Evolutionary conservation across 2,888 invertebrate species (phyloP), one percentile per base, ranked within the genome.

Genomic region (Archaeoteleia sp.): DNA sequence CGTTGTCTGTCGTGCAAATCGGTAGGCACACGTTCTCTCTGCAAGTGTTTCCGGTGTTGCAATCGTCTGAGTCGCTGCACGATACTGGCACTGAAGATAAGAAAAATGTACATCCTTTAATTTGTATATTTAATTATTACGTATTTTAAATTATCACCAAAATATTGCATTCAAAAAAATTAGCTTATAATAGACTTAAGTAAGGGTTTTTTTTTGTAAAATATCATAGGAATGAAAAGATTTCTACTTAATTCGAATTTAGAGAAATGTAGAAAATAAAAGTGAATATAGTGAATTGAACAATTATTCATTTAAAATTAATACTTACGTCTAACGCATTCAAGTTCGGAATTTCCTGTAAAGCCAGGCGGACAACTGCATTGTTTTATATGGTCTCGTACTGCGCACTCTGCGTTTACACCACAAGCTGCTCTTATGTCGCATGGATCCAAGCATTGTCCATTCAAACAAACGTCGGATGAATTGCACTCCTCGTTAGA

Each of bases 351-450:
- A 82, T 94, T 93, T 66, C 96, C 96, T 20, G 95, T 95, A 82
- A 95, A 96, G 43, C 92, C 94, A 20, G 90, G 88, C 1, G 95
- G 95, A 80, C 96, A 96, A 72, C 89, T 90, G 82, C 96, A 96
- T 78, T 91, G 90, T 78, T 93, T 92, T 8, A 90, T 86, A 80
- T 95, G 95, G 77, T 90, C 91, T 32, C 88, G 87, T 7, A 92
- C 90, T 37, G 87, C 87, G 76, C 96, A 96, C 61, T 92, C 86
- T 9, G 95, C 93, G 82, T 95, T 95, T 79, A 95, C 89, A 43
- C 95, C 96, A 82, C 96, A 96, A 0, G 93, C 88, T 76, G 90
- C 90, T 76, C 91, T 89, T 75, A 91, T 86, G 2, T 8, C 48
- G 80, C 95, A 96, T 10, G 94, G 93, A 85, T 94, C 90, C 32